Conservation (phyloP, 2,113 vertebrate species). For the Canis aureus region DNA sequence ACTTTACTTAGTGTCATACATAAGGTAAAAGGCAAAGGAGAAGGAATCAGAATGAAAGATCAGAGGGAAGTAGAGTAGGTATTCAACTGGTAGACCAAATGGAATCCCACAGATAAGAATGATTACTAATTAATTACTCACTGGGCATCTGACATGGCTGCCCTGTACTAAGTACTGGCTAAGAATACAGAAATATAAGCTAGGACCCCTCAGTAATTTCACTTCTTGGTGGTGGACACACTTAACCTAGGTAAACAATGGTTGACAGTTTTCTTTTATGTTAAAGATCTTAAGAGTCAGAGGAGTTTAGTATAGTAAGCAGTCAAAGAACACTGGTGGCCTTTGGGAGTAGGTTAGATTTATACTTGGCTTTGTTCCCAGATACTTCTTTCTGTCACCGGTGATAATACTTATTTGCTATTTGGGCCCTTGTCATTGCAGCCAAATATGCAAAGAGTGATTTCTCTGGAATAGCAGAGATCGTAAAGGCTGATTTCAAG, state of each 20-base stretch:
- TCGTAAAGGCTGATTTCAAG: neutral
- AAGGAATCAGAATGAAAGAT: neutral
- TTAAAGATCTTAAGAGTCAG: slow-evolving; percentile 36
- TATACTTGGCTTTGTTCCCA: slow-evolving; percentile 21
- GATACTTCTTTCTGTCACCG: slow-evolving; percentile 1
- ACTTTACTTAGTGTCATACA: neutral
- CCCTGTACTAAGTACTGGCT: neutral
- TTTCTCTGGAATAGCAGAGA: slow-evolving; percentile 51
- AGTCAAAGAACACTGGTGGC: neutral
- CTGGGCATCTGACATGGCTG: neutral
- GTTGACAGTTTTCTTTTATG: neutral
- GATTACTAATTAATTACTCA: neutral
- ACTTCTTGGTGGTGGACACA: neutral
- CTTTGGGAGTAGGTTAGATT: neutral
- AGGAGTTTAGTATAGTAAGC: neutral
- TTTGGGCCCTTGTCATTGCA: neutral
- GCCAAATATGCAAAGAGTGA: neutral
- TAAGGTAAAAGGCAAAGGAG: neutral
- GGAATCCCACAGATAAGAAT: neutral
- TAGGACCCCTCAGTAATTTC: neutral
- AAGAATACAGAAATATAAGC: neutral
- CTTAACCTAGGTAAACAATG: neutral
- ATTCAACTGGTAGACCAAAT: neutral
- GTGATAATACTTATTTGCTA: neutral
- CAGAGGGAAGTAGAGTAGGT: neutral